Conservation (phyloP, 2,888 invertebrate genomes). For the Drosophila anomalata region DNA sequence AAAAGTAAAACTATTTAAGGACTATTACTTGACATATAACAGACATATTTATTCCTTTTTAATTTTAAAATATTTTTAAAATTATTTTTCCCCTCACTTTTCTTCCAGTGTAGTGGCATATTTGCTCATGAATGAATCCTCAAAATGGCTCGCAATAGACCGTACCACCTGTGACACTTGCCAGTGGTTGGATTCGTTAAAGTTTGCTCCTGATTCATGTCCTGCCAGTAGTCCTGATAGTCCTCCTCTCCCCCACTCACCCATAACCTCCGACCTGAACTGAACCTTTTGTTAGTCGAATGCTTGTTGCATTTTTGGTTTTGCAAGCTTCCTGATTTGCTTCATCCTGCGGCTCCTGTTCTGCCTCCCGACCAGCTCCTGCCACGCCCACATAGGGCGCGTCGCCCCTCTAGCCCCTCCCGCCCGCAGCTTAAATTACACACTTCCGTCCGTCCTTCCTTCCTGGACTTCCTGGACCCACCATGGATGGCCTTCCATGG, state of each 20-base stretch:
- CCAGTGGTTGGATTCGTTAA: constrained; percentile 20
- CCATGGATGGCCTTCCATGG: neutral
- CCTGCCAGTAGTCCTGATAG: neutral
- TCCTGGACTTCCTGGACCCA: constrained; percentile 3
- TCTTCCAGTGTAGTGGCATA: neutral
- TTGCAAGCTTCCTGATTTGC: constrained; percentile 53
- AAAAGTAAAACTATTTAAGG: too few relatives aligned
- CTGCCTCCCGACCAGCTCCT: neutral
- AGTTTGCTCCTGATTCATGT: constrained; percentile 13
- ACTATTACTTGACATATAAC: too few relatives aligned
- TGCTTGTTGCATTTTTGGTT: constrained; percentile 57
- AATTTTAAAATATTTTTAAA: neutral
- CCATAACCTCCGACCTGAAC: neutral
- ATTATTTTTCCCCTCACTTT: neutral
- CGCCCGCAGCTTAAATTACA: constrained; percentile 69
- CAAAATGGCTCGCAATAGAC: neutral
- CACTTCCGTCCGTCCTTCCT: constrained; percentile 66
- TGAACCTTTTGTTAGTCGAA: constrained; percentile 14
- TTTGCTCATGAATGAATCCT: neutral
- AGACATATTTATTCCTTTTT: neutral
- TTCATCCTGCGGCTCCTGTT: constrained; percentile 44
- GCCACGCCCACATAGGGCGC: neutral
- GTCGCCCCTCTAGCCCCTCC: neutral
- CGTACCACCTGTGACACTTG: constrained; percentile 52
- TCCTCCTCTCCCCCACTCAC: neutral